Conservation (phyloP, 2,888 invertebrate species). For the Blomia tropicalis region DNA sequence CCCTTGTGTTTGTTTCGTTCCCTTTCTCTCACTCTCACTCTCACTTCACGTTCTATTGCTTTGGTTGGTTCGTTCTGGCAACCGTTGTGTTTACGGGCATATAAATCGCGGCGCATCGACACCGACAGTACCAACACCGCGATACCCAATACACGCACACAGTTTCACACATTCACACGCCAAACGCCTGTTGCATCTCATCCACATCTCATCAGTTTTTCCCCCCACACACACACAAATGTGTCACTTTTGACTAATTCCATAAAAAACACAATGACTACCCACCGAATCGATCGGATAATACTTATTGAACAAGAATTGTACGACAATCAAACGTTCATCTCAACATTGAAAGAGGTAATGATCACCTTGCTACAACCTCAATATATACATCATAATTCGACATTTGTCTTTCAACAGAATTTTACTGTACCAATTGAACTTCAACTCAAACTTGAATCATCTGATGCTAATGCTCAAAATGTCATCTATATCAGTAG, state of each 20-base stretch:
- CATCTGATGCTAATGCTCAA: not conserved
- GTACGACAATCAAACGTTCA: not conserved
- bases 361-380: too few relatives aligned
- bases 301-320: not conserved
- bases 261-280: not conserved
- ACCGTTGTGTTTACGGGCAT: not conserved
- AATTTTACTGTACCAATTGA: not conserved
- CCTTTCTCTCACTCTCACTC: too few relatives aligned
- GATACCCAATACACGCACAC: too few relatives aligned
- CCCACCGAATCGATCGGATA: not conserved
- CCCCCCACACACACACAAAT: too few relatives aligned
- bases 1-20: too few relatives aligned
- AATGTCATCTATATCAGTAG: conserved; percentile 14
- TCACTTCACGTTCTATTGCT: too few relatives aligned
- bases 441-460: not conserved
- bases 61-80: not conserved
- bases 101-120: too few relatives aligned
- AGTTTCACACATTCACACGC: too few relatives aligned
- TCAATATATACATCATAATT: not conserved
- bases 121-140: too few relatives aligned
- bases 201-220: too few relatives aligned
- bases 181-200: not conserved
- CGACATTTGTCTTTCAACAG: not conserved
- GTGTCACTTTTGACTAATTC: too few relatives aligned
- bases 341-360: conserved; percentile 2